Conservation (phyloP, 2,888 invertebrate species). For the Rhorus exstirpatorius region DNA sequence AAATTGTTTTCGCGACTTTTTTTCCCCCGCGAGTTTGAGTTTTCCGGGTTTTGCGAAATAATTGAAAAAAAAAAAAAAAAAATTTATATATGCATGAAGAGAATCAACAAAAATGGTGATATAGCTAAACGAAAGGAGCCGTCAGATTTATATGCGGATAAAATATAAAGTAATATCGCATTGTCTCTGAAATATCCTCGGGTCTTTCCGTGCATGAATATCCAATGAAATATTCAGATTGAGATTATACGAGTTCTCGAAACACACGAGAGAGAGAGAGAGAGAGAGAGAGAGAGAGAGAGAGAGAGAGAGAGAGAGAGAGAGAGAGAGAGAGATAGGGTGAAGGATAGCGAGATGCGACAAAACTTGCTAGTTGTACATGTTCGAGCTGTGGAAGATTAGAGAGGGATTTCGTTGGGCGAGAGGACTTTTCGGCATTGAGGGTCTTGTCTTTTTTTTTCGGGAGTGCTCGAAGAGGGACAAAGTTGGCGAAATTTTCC, state of each 20-base stretch:
- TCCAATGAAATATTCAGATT: conserved; percentile 63
- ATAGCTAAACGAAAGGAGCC: too few species aligned
- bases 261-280: neutral
- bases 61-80: conserved; percentile 30
- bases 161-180: conserved; percentile 11
- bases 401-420: neutral
- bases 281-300: neutral
- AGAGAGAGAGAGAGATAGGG: neutral
- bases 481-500: neutral
- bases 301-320: too few species aligned
- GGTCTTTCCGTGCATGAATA: conserved; percentile 27
- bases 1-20: conserved; percentile 26
- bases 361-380: too few species aligned
- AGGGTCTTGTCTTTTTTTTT: conserved; percentile 4
- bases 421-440: conserved; percentile 36
- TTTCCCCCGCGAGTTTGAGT: conserved; percentile 37
- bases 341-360: too few species aligned
- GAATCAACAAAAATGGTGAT: neutral
- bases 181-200: conserved; percentile 40
- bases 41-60: conserved; percentile 34
- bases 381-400: neutral
- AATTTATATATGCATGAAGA: too few species aligned
- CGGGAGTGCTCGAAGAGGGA: neutral
- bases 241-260: conserved; percentile 38
- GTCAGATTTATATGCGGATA: neutral